A percentile compares a stretch with the other conserved stretches of the same genome.
Conservation (phyloP, 2,113 vertebrate species). For the Phaetusa simplex region DNA sequence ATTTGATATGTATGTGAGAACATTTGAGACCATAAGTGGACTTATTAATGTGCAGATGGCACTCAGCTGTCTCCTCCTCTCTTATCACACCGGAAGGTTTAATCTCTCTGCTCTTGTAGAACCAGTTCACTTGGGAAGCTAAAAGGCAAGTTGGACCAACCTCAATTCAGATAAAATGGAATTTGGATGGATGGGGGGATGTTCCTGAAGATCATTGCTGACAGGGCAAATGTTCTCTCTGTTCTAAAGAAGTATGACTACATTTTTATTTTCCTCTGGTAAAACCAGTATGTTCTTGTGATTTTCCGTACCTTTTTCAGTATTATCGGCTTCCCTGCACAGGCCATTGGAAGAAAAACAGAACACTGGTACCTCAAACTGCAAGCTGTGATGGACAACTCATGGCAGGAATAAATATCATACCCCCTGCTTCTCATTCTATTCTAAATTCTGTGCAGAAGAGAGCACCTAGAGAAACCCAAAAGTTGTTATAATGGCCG, state of each 20-base stretch:
- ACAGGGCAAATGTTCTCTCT: background rate
- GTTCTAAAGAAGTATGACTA: background rate
- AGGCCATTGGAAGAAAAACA: background rate
- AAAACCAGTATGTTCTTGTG: background rate
- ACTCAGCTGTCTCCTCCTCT: conserved; percentile 10
- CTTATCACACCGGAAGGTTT: background rate
- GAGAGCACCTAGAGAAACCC: background rate
- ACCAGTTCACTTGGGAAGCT: background rate
- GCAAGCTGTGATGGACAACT: background rate
- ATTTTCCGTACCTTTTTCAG: background rate
- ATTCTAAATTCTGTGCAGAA: background rate
- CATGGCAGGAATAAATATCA: background rate
- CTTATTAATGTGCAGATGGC: background rate
- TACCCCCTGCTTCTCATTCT: background rate
- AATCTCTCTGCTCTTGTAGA: background rate
- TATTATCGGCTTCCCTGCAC: background rate
- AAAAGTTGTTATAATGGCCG: background rate
- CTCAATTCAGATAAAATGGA: conserved; percentile 4
- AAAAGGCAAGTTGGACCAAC: conserved; percentile 15
- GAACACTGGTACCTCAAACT: background rate
- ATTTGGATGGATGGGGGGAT: background rate
- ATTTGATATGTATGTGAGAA: conserved; percentile 3
- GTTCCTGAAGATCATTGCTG: background rate
- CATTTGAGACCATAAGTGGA: background rate
- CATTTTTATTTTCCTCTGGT: background rate